Evolutionary conservation across 1,140 invertebrate genomes (phyloP), one percentile per base, ranked within the genome.

Genomic region (Caenorhabditis briggsae): DNA sequence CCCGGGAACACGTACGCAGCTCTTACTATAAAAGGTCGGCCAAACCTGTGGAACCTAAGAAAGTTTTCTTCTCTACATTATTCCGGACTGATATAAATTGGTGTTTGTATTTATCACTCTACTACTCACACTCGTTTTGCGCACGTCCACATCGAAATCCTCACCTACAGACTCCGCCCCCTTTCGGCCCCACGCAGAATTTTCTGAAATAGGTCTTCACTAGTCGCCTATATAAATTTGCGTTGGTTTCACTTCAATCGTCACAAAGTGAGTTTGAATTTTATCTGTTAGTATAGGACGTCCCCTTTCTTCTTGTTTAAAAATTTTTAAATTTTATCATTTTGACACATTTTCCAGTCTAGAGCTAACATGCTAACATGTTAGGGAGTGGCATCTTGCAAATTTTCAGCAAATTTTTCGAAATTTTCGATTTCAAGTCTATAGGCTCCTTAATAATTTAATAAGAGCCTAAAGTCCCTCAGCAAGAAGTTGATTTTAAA

Each of bases 191-290:
- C 70, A 78, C 70, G 70, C 70, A 78, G 23, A 50, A 25, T 46
- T 50, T 50, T 70, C 14, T 53, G 46, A 78, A 78, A 78, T 78
- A 78, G 20, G 70, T 46, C 70, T 78, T 78, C 70, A 48, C 70
- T 78, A 25, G 46, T 41, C 70, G 59, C 46, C 70, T 78, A 50
- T 78, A 78, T 78, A 78, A 78, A 78, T 78, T 70, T 70, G 64
- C n/a, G 43, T 46, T 70, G 64, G 43, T 14, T 70, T n/a, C 59
- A 61, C 33, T 46, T 70, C 64, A 70, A 7, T 70, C 59, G 59
- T 61, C 64, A 70, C 33, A 43, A 70, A 43, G 64, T 70, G 64
- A 70, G 64, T 70, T 78, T 43, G 33, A 33, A 70, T 70, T 70
- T 46, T 33, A 41, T 1, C n/a, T 59, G 12, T 23, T 59, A 33